A percentile compares a stretch with the other conserved stretches of the same genome.
Evolutionary conservation across 2,888 invertebrate genomes (phyloP).

Genomic region (Agrochola circellaris): DNA sequence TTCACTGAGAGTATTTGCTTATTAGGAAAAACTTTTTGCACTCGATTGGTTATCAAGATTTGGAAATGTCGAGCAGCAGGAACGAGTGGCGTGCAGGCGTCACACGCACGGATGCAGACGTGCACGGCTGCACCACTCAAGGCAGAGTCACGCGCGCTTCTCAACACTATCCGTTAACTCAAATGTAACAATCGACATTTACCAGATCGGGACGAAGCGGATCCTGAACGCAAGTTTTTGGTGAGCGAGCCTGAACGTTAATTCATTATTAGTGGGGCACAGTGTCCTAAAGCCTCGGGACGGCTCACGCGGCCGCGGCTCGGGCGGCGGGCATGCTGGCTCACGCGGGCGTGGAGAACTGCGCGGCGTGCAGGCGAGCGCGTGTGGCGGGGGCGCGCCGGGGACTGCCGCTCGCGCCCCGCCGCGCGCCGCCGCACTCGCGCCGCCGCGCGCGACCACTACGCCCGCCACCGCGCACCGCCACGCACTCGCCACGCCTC

Average conservation of each 20-base stretch:
- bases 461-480: conserved; percentile 13
- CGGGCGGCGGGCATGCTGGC: conserved; percentile 56
- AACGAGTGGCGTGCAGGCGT: neutral
- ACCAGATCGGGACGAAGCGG: conserved; percentile 56
- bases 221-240: conserved; percentile 49
- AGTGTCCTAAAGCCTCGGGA: conserved; percentile 19
- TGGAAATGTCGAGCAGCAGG: neutral
- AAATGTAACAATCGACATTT: conserved; percentile 49
- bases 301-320: conserved; percentile 53
- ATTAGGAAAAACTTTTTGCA: neutral
- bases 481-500: conserved; percentile 54
- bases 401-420: conserved; percentile 61
- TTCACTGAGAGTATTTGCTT: conserved; percentile 14
- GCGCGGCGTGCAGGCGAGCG: conserved; percentile 17
- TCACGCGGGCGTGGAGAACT: conserved; percentile 20
- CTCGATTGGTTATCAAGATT: neutral
- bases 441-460: conserved; percentile 29
- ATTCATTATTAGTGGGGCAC: conserved; percentile 54
- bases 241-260: conserved; percentile 47
- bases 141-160: conserved; percentile 19
- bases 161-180: conserved; percentile 28
- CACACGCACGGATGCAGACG: neutral
- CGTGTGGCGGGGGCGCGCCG: conserved; percentile 50
- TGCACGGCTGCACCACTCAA: conserved; percentile 6
- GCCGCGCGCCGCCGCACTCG: conserved; percentile 38